A percentile compares a stretch with the other conserved stretches of the same genome.
Evolutionary conservation across 2,113 vertebrate species (phyloP).

Genomic region (Macrotus californicus): DNA sequence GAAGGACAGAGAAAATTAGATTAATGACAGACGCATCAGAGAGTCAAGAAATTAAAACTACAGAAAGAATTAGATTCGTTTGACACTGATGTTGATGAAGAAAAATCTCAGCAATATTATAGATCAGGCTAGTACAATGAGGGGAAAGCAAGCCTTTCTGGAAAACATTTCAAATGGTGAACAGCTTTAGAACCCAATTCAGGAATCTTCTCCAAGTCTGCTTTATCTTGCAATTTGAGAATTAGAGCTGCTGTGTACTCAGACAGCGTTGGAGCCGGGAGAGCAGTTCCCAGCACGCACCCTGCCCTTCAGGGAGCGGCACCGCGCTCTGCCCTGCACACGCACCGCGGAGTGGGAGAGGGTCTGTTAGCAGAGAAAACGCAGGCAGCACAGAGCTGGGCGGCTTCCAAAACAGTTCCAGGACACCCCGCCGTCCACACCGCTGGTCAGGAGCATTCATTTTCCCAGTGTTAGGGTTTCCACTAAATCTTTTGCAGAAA

Average conservation of each 20-base stretch:
- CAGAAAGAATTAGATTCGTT: slow-evolving; percentile 61
- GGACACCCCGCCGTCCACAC: slow-evolving; percentile 53
- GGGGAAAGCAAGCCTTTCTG: slow-evolving; percentile 55
- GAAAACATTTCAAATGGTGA: slow-evolving; percentile 69
- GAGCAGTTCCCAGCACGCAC: slow-evolving; percentile 72
- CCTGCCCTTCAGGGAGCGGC: slow-evolving; percentile 72
- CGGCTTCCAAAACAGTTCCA: slow-evolving; percentile 61
- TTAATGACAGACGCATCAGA: slow-evolving; percentile 70
- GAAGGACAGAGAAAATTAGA: slow-evolving; percentile 1
- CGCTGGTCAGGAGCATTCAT: slow-evolving; percentile 41
- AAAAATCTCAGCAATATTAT: slow-evolving; percentile 65
- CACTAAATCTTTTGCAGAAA: slow-evolving; percentile 18
- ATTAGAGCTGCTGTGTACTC: slow-evolving; percentile 72
- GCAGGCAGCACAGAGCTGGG: slow-evolving; percentile 14
- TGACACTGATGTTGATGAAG: slow-evolving; percentile 68
- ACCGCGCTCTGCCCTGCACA: slow-evolving; percentile 74
- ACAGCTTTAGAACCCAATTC: slow-evolving; percentile 65
- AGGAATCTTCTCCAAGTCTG: slow-evolving; percentile 62
- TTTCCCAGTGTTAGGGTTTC: slow-evolving; percentile 54
- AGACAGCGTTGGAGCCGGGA: slow-evolving; percentile 72
- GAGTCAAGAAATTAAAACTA: slow-evolving; percentile 70
- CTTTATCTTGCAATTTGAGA: slow-evolving; percentile 69
- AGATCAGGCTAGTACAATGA: neutral
- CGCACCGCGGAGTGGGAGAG: slow-evolving; percentile 75
- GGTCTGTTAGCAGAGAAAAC: slow-evolving; percentile 31